Conservation (phyloP, 2,797 vertebrate genomes). For the Sebastes iracundus region DNA sequence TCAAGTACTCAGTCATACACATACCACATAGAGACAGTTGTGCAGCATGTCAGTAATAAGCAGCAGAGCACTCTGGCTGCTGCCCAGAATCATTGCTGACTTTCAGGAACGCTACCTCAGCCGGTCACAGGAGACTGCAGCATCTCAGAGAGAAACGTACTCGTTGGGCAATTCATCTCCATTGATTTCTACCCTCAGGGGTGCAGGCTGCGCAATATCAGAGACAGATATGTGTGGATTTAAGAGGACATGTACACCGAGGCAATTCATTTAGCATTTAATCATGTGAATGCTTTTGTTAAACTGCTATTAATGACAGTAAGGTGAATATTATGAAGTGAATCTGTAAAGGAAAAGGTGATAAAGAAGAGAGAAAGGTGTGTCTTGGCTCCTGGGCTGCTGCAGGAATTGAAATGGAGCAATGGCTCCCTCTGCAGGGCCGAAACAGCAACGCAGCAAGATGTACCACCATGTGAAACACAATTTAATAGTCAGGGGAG, state of each 20-base stretch:
- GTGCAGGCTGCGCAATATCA: conserved; percentile 25
- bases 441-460: neutral
- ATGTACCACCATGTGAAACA: neutral
- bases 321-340: conserved; percentile 15
- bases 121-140: conserved; percentile 51
- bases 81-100: conserved; percentile 59
- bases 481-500: neutral
- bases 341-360: conserved; percentile 8
- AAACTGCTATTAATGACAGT: conserved; percentile 20
- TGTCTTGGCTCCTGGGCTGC: neutral
- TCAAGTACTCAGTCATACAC: neutral
- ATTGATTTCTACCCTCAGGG: conserved; percentile 57
- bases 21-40: conserved; percentile 14
- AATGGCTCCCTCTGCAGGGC: conserved; percentile 75
- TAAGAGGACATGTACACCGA: conserved; percentile 17
- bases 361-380: neutral
- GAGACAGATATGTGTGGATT: conserved; percentile 23
- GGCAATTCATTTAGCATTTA: conserved; percentile 20
- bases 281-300: conserved; percentile 10
- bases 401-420: conserved; percentile 46
- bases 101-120: conserved; percentile 46
- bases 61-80: conserved; percentile 36
- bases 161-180: conserved; percentile 61
- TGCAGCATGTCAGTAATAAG: conserved; percentile 4
- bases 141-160: conserved; percentile 54